Conservation (phyloP, 2,113 vertebrate genomes). For the Indri indri region DNA sequence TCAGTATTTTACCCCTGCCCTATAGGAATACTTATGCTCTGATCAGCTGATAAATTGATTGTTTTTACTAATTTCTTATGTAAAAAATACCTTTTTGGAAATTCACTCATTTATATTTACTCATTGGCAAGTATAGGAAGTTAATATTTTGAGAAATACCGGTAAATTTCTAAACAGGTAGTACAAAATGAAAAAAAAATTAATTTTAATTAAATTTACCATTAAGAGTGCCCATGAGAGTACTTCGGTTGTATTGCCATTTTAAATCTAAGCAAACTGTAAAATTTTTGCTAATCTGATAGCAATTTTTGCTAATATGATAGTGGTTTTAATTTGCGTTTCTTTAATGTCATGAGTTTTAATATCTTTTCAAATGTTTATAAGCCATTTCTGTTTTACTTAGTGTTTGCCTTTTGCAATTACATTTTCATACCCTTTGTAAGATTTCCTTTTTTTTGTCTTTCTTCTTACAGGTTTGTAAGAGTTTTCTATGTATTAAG, state of each 20-base stretch:
- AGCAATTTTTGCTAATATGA: not conserved
- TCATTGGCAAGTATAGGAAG: not conserved
- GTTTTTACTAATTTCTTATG: not conserved
- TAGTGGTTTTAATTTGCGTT: not conserved
- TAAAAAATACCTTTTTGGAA: not conserved
- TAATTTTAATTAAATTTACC: not conserved
- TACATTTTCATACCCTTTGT: not conserved
- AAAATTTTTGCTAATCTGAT: not conserved
- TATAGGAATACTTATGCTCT: not conserved
- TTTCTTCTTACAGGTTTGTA: not conserved
- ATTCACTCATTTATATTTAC: not conserved
- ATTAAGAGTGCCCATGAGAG: not conserved
- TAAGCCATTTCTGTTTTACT: not conserved
- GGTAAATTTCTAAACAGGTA: not conserved
- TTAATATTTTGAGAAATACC: not conserved
- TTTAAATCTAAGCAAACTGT: not conserved
- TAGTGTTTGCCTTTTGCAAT: not conserved
- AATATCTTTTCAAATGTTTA: not conserved
- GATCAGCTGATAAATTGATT: not conserved
- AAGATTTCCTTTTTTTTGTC: not conserved
- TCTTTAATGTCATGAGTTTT: not conserved
- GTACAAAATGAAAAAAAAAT: not conserved
- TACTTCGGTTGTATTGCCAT: not conserved
- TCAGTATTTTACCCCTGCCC: not conserved
- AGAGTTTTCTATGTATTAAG: not conserved